Evolutionary conservation across 2,888 invertebrate genomes (phyloP).

Genomic region (Lottia gigantea): DNA sequence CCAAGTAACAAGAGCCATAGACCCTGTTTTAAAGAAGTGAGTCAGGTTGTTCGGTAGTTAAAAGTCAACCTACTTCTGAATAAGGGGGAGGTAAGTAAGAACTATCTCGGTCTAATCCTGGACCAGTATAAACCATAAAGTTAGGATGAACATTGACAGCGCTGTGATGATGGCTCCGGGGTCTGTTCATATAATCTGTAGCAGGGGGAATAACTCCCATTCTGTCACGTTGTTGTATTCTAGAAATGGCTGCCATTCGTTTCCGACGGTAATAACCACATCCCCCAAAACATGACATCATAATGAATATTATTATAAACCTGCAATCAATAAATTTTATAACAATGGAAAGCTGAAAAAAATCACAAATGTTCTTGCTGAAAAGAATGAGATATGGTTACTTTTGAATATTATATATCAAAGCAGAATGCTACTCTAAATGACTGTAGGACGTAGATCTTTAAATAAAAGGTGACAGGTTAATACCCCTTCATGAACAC

Average conservation of each 20-base stretch:
- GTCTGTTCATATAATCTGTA: conserved; percentile 18
- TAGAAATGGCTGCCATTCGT: conserved; percentile 35
- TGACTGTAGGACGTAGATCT: no score
- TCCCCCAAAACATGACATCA: conserved; percentile 64
- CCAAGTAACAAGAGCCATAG: no score
- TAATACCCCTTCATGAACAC: no score
- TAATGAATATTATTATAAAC: conserved; percentile 57
- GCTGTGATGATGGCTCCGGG: conserved; percentile 26
- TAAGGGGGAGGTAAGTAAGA: conserved; percentile 21
- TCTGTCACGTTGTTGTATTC: conserved; percentile 26
- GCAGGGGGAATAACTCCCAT: conserved; percentile 18
- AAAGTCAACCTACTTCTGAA: conserved; percentile 13
- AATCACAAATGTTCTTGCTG: no score
- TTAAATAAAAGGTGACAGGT: no score
- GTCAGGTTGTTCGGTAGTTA: no score
- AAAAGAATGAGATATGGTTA: no score
- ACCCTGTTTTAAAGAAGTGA: no score
- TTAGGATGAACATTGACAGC: conserved; percentile 12
- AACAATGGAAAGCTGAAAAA: no score
- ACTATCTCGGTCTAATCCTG: conserved; percentile 15
- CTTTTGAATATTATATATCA: no score
- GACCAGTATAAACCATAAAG: conserved; percentile 32
- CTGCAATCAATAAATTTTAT: conserved; percentile 28
- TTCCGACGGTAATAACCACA: conserved; percentile 64
- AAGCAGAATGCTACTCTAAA: no score